Evolutionary conservation across 35 echinoderm and acorn worm species (phyloP).

Genomic region (Stichopus chloronotus): DNA sequence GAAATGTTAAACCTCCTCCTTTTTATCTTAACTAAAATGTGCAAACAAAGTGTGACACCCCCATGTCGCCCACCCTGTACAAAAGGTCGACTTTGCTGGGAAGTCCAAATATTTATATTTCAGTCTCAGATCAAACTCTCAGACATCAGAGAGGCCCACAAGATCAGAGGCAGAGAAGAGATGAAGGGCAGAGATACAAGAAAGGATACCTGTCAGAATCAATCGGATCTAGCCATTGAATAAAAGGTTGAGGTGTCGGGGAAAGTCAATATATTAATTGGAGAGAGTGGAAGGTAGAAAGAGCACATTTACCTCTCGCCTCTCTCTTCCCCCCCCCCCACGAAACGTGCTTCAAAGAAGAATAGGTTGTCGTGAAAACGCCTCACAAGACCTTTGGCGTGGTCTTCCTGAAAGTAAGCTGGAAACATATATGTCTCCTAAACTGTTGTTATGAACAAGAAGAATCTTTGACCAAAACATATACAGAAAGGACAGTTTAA

Average conservation of each 20-base stretch:
- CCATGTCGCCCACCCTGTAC: not conserved
- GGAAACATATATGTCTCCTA: too few relatives aligned
- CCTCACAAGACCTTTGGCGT: too few relatives aligned
- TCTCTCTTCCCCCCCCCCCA: too few relatives aligned
- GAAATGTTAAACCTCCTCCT: not conserved
- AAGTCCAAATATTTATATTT: slow-evolving; percentile 1
- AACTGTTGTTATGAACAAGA: too few relatives aligned
- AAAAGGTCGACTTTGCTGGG: not conserved
- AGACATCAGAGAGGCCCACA: not conserved
- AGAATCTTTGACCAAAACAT: too few relatives aligned
- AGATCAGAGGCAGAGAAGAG: not conserved
- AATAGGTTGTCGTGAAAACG: too few relatives aligned
- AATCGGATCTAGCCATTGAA: not conserved
- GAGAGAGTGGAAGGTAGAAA: not conserved
- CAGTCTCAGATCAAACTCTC: not conserved
- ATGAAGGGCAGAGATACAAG: not conserved
- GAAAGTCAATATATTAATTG: slow-evolving; percentile 11
- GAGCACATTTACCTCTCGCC: too few relatives aligned
- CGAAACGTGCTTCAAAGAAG: too few relatives aligned
- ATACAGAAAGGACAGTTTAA: too few relatives aligned
- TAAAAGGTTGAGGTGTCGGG: slow-evolving; percentile 2
- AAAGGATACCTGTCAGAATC: not conserved
- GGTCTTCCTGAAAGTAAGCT: too few relatives aligned
- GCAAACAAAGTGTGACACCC: not conserved
- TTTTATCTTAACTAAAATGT: not conserved